These are phyloP conservation scores for Metellina segmentata DNA, from an alignment of 2,888 invertebrate genomes.

Conservation along the genomic window DNA sequence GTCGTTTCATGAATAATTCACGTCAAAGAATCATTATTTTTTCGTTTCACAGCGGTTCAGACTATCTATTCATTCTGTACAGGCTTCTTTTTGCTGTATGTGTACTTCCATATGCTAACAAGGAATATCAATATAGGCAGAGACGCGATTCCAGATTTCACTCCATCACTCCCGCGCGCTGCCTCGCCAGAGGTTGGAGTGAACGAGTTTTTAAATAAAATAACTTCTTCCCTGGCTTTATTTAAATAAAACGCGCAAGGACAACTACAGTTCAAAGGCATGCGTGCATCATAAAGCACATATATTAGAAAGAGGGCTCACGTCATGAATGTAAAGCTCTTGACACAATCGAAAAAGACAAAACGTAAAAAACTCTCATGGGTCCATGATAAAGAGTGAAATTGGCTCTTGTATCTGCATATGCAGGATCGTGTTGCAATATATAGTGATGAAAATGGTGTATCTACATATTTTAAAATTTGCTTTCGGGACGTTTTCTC, in stretches of 20 bases:
- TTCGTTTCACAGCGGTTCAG: slow-evolving; percentile 43
- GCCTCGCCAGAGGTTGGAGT: slow-evolving; percentile 27
- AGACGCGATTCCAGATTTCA: slow-evolving; percentile 40
- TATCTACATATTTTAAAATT: too few species aligned
- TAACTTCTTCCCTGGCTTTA: slow-evolving; percentile 24
- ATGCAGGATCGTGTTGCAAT: background rate
- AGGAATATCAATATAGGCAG: slow-evolving; percentile 53
- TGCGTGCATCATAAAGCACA: background rate
- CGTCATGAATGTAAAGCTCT: background rate
- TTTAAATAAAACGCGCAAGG: slow-evolving; percentile 35
- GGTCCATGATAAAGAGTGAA: background rate
- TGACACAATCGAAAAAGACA: background rate
- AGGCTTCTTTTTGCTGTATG: slow-evolving; percentile 26
- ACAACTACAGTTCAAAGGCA: background rate
- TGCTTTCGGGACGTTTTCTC: too few species aligned
- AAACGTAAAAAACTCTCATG: background rate
- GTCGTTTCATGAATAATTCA: slow-evolving; percentile 67
- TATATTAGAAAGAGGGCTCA: background rate
- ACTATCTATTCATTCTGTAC: slow-evolving; percentile 34
- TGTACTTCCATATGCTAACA: slow-evolving; percentile 58
- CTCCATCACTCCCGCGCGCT: slow-evolving; percentile 30
- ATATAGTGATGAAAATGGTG: too few species aligned
- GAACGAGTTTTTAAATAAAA: slow-evolving; percentile 55
- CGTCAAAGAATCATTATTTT: slow-evolving; percentile 57
- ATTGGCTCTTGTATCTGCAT: background rate